Base-by-base conservation (phyloP, 2,113 vertebrate species). In the Oceanodroma tethys region DNA sequence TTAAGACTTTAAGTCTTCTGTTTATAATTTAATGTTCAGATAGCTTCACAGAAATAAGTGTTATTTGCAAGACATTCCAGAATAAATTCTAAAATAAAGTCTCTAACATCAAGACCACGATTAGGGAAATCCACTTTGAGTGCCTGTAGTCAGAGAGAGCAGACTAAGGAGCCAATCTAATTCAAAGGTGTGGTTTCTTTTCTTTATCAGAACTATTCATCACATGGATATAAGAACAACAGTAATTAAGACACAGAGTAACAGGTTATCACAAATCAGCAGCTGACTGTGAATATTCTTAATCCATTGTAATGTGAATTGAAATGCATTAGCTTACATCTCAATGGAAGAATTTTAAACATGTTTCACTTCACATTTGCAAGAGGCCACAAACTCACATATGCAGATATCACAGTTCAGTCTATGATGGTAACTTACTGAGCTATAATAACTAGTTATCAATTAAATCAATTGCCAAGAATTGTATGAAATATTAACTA, bases 171-270 rank as follows among this genome's bases (percentile, higher is more conserved):
- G 18, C 11, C 42, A 66, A 52, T 34, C 15, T 60, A 73, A 86
- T 56, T 80, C 40, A 80, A 20, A 6, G 1, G 6, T 19, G 27
- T 7, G 36, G 5, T 10, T 59, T 58, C 47, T 72, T 62, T 42
- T 20, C 13, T 43, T 88, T 75, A 59, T 10, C 56, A 55, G 48
- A 92, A 72, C 38, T 72, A 50, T 6, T 58, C 38, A 71, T 23
- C 48, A 74, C 15, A 10, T 1, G 11, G 15, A 63, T 27, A 53
- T 1, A 66, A 17, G 25, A 90, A 50, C 0, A 0, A 53, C 15
- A 59, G 7, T 17, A 67, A 86, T 21, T 29, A 43, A 83, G 55
- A 48, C 5, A 56, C 7, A 17, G 19, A 7, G 8, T 53, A 82
- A 42, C 7, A 59, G n/a, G 25, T 32, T 55, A 63, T 10, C 40